These are phyloP conservation scores for Diploscapter pachys DNA, from an alignment of 1,140 invertebrate species.

Conservation along the genomic window DNA sequence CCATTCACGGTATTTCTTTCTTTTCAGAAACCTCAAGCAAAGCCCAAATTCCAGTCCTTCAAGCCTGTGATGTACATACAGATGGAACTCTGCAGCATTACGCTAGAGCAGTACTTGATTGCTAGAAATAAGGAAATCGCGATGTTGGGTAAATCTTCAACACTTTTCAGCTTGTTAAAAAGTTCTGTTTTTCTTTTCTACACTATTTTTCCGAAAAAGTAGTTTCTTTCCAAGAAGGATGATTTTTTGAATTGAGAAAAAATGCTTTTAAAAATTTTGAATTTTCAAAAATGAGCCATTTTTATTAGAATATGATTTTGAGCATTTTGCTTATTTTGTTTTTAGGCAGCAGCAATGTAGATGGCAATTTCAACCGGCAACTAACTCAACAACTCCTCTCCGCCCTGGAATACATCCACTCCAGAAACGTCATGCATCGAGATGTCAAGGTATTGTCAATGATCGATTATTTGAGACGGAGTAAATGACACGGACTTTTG, in stretches of 20 bases:
- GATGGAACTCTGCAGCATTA: conserved; percentile 75
- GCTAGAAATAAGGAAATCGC: conserved; percentile 63
- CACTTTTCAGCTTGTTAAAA: conserved; percentile 30
- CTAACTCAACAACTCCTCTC: conserved; percentile 71
- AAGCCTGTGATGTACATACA: conserved; percentile 69
- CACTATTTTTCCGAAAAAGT: no score
- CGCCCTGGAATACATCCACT: conserved; percentile 76
- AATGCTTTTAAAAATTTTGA: neutral
- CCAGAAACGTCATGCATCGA: conserved; percentile 73
- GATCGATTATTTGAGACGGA: neutral
- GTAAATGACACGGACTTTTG: no score
- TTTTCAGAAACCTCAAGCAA: no score
- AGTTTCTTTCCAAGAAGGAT: no score
- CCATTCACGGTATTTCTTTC: no score
- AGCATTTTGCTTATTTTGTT: no score
- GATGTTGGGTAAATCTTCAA: neutral
- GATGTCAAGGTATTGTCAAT: conserved; percentile 68
- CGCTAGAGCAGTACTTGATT: conserved; percentile 72
- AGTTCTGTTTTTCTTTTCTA: neutral
- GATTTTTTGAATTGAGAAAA: neutral
- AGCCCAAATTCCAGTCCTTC: no score
- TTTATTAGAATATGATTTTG: no score
- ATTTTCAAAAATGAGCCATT: conserved; percentile 21
- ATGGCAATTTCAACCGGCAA: conserved; percentile 61
- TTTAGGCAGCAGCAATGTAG: neutral